phyloP scores from a whole-genome alignment of 1,140 invertebrate genomes.

The Bombus fervidus region DNA sequence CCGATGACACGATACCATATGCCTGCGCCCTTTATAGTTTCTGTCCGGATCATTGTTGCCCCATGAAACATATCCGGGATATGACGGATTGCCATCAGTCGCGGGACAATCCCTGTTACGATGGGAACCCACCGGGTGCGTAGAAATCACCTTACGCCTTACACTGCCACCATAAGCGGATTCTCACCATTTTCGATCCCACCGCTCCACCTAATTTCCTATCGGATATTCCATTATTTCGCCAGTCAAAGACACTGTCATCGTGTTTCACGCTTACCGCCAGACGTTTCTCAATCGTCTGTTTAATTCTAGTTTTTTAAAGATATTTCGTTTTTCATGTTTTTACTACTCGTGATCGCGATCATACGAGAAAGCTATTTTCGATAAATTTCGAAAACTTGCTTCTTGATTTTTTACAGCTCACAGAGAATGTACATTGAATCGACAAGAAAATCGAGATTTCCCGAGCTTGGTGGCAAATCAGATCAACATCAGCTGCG shows the following conservation, averaged over 20 bases:
- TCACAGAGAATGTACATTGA: slow-evolving; percentile 78
- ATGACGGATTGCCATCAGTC: slow-evolving; percentile 76
- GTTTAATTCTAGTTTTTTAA: not conserved
- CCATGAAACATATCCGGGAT: slow-evolving; percentile 80
- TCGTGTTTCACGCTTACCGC: not conserved
- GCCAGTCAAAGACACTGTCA: not conserved
- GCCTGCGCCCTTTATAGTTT: slow-evolving; percentile 86
- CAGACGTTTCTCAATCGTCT: not conserved
- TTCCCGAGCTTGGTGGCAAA: slow-evolving; percentile 82
- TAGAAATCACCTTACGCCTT: slow-evolving; percentile 8
- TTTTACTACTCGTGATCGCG: no score
- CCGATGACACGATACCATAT: slow-evolving; percentile 83
- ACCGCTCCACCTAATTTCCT: slow-evolving; percentile 8
- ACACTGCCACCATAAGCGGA: slow-evolving; percentile 21
- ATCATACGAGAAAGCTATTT: not conserved
- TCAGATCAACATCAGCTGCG: slow-evolving; percentile 84
- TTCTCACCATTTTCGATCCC: slow-evolving; percentile 30
- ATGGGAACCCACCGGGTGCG: slow-evolving; percentile 69
- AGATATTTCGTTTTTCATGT: not conserved
- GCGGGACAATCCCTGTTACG: slow-evolving; percentile 80
- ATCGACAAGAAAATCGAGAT: slow-evolving; percentile 81
- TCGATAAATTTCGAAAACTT: not conserved
- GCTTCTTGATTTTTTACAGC: slow-evolving; percentile 10
- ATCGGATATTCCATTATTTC: not conserved
- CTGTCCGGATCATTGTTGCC: slow-evolving; percentile 86